Evolutionary conservation across 2,888 invertebrate species (phyloP).

Genomic region (Branchellion lobata): DNA sequence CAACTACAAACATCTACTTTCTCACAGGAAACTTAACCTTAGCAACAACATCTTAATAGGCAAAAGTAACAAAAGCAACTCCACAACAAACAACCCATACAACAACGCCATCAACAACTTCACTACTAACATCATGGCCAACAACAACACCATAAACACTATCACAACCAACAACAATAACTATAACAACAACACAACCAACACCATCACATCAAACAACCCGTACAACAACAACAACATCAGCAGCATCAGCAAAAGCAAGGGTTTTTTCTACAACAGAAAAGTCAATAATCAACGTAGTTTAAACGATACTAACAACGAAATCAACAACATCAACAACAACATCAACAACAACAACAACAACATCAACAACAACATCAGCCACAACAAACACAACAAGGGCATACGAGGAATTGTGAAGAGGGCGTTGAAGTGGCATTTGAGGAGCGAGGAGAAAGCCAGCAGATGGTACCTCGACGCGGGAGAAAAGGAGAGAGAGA

Average conservation of each 20-base stretch:
- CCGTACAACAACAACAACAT: not conserved
- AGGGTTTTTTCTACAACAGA: not conserved
- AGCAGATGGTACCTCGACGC: constrained; percentile 7
- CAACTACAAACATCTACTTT: no score
- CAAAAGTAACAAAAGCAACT: not conserved
- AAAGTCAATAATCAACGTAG: not conserved
- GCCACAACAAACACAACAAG: not conserved
- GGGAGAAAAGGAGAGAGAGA: not conserved
- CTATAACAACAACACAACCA: not conserved
- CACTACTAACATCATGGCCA: not conserved
- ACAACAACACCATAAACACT: not conserved
- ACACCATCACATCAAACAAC: not conserved
- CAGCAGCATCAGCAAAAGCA: no score
- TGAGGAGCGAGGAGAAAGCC: not conserved
- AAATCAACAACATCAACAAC: not conserved
- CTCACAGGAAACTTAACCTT: no score
- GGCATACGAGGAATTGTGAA: not conserved
- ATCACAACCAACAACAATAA: not conserved
- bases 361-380: not conserved
- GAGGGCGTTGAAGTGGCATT: constrained; percentile 16
- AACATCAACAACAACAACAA: not conserved
- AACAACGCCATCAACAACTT: not conserved
- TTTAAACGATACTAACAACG: not conserved
- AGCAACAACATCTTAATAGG: no score
- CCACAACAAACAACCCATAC: not conserved